Percentiles rank a stretch among this genome's conserved stretches.
Evolutionary conservation across 1,140 invertebrate species (phyloP).

Genomic region (Trichonephila clavipes): DNA sequence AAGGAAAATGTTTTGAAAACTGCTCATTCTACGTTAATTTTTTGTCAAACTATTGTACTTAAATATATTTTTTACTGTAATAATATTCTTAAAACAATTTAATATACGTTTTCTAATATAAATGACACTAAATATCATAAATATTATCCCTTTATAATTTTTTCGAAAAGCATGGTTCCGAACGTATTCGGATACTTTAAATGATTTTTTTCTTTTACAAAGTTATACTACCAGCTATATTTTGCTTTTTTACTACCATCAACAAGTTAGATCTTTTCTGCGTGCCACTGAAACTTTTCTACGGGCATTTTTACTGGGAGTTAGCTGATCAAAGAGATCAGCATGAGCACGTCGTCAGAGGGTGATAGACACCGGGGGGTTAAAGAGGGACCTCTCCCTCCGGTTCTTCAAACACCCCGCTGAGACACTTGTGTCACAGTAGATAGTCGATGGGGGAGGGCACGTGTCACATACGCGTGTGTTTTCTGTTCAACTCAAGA

Average conservation of each 20-base stretch:
- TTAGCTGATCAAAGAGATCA: constrained; percentile 65
- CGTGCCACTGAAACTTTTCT: not conserved
- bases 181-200: too few relatives aligned
- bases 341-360: constrained; percentile 25
- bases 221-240: not conserved
- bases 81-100: too few relatives aligned
- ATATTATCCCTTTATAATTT: too few relatives aligned
- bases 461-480: constrained; percentile 31
- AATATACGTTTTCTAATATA: too few relatives aligned
- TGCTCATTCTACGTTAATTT: too few relatives aligned
- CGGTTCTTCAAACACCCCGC: constrained; percentile 7
- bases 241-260: too few relatives aligned
- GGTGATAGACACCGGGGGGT: constrained; percentile 37
- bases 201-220: not conserved
- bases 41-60: too few relatives aligned
- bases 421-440: constrained; percentile 49
- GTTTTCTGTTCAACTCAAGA: constrained; percentile 35
- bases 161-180: too few relatives aligned
- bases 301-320: constrained; percentile 26
- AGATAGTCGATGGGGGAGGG: not conserved
- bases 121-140: too few relatives aligned
- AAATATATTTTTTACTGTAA: too few relatives aligned
- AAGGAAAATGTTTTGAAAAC: too few relatives aligned
- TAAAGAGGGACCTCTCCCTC: not conserved
- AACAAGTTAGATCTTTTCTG: constrained; percentile 7